Conservation (phyloP, 2,888 invertebrate species). For the Tenthredo notha region DNA sequence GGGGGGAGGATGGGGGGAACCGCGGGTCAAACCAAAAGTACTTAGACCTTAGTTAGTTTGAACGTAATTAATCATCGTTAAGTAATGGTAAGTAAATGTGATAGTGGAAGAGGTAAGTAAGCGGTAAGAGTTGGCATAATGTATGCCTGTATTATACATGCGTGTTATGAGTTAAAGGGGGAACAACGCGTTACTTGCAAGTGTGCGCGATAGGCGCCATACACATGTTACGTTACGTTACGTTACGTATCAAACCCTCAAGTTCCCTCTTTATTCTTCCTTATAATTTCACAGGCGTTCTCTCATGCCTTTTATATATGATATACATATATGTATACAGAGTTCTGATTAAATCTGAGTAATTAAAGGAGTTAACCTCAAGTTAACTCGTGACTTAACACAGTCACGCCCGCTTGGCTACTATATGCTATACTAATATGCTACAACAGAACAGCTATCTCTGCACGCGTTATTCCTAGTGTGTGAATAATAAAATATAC, state of each 20-base stretch:
- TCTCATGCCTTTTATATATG: conserved; percentile 53
- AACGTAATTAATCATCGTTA: conserved; percentile 77
- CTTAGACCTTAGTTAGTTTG: conserved; percentile 71
- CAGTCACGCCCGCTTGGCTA: conserved; percentile 77
- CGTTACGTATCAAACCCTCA: no score
- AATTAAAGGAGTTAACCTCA: conserved; percentile 78
- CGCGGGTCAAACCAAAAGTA: neutral
- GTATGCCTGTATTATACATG: neutral
- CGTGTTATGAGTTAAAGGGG: no score
- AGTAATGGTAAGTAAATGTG: conserved; percentile 71
- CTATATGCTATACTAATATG: no score
- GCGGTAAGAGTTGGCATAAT: conserved; percentile 3
- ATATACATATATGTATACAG: conserved; percentile 58
- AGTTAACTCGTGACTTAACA: conserved; percentile 77
- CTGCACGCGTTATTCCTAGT: neutral
- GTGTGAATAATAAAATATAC: neutral
- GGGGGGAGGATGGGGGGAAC: no score
- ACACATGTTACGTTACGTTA: no score
- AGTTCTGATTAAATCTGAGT: conserved; percentile 75
- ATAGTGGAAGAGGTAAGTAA: neutral
- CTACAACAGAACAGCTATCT: no score
- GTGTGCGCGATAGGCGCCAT: no score
- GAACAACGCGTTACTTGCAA: no score
- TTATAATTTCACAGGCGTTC: neutral
- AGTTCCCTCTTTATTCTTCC: neutral